Evolutionary conservation across 1,140 invertebrate genomes (phyloP), one percentile per base, ranked within the genome.

Genomic region (Phortica variegata): DNA sequence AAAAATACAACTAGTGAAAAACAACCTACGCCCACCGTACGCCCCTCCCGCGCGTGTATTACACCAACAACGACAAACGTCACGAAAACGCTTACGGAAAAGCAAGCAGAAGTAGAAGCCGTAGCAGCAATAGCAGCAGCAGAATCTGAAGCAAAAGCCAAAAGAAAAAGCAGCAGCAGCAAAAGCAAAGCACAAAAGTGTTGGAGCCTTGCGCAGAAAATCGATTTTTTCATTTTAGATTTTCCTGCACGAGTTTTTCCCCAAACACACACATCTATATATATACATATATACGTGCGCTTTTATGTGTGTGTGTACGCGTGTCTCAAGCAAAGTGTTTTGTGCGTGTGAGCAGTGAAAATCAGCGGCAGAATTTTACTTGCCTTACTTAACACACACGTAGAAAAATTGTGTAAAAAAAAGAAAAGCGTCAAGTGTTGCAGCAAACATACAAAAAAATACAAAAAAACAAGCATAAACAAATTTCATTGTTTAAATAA

Each of bases 121-220:
- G 10, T 26, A 6, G 23, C 23, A 10, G 23, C 23, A 26, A 6
- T 32, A 56, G 49, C 47, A 39, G 43, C 26, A 40, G 37, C 32
- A 46, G 60, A 43, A 55, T n/a, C n/a, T n/a, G 59, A 50, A 57
- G 59, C 36, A 54, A 36, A 43, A 51, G 54, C 47, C 32, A 63
- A 47, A 60, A 50, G 52, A 39, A 47, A 47, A 65, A 59, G 31
- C 43, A 26, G 10, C 5, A 5, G 10, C 5, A 26, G 23, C 23
- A 26, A 19, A 21, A 31, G 32, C 10, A 41, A 17, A 39, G 16
- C 19, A 39, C 23, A 40, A 52, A 44, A 43, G 34, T 33, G 39
- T 56, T 65, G 65, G 61, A 65, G 57, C 66, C 69, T 65, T 66
- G 62, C 60, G 62, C 66, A 71, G 66, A 70, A 47, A 71, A 66